These are phyloP conservation scores for Pollenia amentaria DNA, from an alignment of 2,888 invertebrate species.

Conservation along the genomic window DNA sequence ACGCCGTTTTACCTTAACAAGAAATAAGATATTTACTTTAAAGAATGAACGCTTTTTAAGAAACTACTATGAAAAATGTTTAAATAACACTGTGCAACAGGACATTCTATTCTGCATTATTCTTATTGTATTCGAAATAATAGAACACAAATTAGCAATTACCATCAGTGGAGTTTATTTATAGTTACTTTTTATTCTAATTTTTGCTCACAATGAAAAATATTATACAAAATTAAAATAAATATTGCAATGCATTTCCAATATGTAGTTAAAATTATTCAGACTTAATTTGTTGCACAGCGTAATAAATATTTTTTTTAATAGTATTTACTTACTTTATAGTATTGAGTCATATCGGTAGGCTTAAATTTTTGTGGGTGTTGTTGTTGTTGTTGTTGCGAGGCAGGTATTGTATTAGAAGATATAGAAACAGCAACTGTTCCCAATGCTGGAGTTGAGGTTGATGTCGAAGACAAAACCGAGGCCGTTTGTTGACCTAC, in stretches of 20 bases:
- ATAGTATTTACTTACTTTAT: conserved; percentile 80
- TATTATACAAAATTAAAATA: background rate
- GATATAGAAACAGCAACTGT: conserved; percentile 72
- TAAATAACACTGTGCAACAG: too few species aligned
- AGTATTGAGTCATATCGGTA: conserved; percentile 83
- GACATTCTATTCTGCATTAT: too few species aligned
- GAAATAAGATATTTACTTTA: background rate
- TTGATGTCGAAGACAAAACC: conserved; percentile 78
- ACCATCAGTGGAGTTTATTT: too few species aligned
- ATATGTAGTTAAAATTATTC: too few species aligned
- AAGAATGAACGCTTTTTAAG: background rate
- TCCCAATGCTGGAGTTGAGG: conserved; percentile 53
- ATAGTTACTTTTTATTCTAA: too few species aligned
- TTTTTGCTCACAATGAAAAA: background rate
- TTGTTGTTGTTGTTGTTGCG: conserved; percentile 73
- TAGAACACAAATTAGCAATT: too few species aligned
- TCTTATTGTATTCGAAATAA: too few species aligned
- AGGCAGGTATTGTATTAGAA: conserved; percentile 74
- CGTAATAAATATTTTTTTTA: background rate
- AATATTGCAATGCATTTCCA: too few species aligned
- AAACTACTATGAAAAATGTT: too few species aligned
- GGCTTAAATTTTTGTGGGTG: conserved; percentile 81
- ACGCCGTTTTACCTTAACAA: conserved; percentile 90
- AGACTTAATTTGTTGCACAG: background rate
- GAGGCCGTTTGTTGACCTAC: conserved; percentile 66